These are phyloP conservation scores for Bembecia ichneumoniformis DNA, from an alignment of 2,888 invertebrate species.

Conservation along the genomic window DNA sequence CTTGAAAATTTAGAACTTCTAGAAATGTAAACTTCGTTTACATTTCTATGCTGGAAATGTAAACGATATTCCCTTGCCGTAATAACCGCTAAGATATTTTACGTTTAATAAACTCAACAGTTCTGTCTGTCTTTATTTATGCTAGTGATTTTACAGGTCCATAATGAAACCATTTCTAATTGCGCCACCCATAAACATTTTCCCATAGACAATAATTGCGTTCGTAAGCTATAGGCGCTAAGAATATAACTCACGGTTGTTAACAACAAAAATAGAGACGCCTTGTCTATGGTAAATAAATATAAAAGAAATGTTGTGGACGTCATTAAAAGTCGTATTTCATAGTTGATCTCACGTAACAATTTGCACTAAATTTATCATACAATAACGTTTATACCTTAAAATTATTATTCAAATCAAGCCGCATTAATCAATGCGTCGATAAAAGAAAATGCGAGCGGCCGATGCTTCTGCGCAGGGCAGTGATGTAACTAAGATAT, in stretches of 20 bases:
- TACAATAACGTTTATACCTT: conserved; percentile 70
- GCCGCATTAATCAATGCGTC: conserved; percentile 68
- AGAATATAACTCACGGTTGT: conserved; percentile 13
- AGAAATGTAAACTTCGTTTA: too few species aligned
- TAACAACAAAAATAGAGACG: conserved; percentile 14
- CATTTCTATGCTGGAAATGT: too few species aligned
- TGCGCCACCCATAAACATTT: not conserved
- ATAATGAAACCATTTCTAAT: not conserved
- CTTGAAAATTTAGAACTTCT: too few species aligned
- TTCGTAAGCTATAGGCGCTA: conserved; percentile 1
- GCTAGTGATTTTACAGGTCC: not conserved
- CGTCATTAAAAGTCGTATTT: conserved; percentile 23
- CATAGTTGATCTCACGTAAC: conserved; percentile 52
- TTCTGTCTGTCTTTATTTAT: not conserved
- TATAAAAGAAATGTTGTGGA: conserved; percentile 8
- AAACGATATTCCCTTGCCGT: too few species aligned
- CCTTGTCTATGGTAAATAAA: conserved; percentile 3
- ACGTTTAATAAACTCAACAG: not conserved
- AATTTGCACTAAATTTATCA: conserved; percentile 73
- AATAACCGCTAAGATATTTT: not conserved
- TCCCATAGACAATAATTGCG: not conserved
- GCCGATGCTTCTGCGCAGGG: conserved; percentile 49
- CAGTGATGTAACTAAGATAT: conserved; percentile 21
- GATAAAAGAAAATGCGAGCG: conserved; percentile 67
- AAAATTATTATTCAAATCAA: conserved; percentile 73